Base-by-base conservation (phyloP, 1,140 invertebrate species). In the Eriocheir sinensis region DNA sequence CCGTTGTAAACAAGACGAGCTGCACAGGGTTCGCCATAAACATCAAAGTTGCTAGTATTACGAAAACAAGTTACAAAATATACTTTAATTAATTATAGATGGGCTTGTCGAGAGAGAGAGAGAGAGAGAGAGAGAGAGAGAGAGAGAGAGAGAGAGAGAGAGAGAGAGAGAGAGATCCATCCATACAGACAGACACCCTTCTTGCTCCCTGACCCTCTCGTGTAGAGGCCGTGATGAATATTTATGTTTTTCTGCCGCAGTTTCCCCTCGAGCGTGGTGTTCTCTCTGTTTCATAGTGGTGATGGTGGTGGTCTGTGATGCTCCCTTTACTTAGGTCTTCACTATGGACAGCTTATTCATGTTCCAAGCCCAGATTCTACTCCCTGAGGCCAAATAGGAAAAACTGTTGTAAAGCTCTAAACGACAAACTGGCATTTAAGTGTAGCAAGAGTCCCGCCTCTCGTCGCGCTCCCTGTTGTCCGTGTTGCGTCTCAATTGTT, bases 91-190 rank as follows among this genome's bases (percentile, higher is more conserved):
- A n/a, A n/a, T n/a, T n/a, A n/a, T n/a, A n/a, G n/a, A n/a, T n/a
- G n/a, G n/a, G n/a, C n/a, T n/a, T n/a, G n/a, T n/a, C 44, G 15
- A 48, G 15, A 4, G 17, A 60, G 17, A 60, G 17, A 60, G 4
- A 60, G 53, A 60, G 4, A 86, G 30, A 17, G 83, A 86, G 40
- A 38, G 27, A 21, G 15, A 41, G 12, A 15, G 83, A 86, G 40
- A 41, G 40, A 41, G 83, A 41, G 83, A 86, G 38, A 85, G 81
- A 34, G 81, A 21, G 85, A 86, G 41, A 86, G 85, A 44, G 85
- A 44, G 32, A 86, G 60, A 72, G n/a, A 53, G 48, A 53, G 48
- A 53, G 48, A 53, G 48, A 53, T 9, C 12, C 12, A 53, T 9
- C 12, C 12, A 53, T 9, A 53, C 12, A 53, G 48, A 53, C 12